Evolutionary conservation across 23 tunicate genomes (phyloP).

Genomic region (Trididemnum clinides): DNA sequence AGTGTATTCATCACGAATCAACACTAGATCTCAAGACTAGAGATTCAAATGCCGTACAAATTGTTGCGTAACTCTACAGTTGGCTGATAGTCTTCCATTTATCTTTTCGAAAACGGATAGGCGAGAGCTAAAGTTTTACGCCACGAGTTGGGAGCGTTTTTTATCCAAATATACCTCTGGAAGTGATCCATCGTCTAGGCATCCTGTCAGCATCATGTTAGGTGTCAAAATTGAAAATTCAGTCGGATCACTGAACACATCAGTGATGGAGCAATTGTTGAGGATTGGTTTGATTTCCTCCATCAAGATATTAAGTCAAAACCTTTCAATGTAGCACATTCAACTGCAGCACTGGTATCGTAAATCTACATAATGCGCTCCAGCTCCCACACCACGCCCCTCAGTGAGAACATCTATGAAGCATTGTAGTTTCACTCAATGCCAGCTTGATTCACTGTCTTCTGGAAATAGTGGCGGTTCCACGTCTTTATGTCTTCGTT

Average conservation of each 20-base stretch:
- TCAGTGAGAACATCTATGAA: neutral
- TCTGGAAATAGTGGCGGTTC: neutral
- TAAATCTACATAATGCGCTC: constrained; percentile 7
- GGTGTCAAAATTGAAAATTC: neutral
- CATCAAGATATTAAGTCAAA: neutral
- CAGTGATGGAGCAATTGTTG: neutral
- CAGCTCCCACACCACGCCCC: neutral
- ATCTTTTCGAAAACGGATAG: neutral
- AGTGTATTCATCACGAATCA: neutral
- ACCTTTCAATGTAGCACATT: neutral
- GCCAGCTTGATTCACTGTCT: neutral
- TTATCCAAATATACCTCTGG: neutral
- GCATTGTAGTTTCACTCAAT: neutral
- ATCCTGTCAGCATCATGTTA: neutral
- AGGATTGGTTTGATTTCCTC: neutral
- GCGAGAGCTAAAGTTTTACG: neutral
- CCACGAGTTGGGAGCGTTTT: neutral
- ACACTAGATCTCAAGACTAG: neutral
- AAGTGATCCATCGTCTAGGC: neutral
- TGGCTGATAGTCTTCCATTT: neutral
- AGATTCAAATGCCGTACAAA: neutral
- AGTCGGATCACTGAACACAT: neutral
- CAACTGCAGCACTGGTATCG: neutral
- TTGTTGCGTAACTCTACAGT: neutral
- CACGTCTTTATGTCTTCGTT: neutral